Base-by-base conservation (phyloP, 2,113 vertebrate genomes). In the Piaya cayana region DNA sequence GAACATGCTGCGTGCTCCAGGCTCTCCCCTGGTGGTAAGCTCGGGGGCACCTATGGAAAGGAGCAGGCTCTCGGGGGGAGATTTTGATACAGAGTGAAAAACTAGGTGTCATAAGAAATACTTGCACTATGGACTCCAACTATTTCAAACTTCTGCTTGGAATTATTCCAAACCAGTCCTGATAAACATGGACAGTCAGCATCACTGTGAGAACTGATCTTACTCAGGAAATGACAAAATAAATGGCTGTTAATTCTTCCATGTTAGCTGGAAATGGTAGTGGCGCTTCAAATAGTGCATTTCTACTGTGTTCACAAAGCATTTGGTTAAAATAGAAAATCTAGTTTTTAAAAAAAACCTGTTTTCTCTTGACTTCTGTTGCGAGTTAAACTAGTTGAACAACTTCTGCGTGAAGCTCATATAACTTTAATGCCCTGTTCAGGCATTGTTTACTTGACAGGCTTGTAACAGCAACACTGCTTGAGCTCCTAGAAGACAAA, bases 401-500 rank as follows among this genome's bases (percentile, higher is more conserved):
- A 95, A 94, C 96, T 97, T 97, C 55, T 94, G 42, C 69, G 32
- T 50, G 67, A 78, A 93, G 82, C 93, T 98, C 98, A 86, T 98
- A 83, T 98, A 97, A 98, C 98, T 98, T 98, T 94, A 98, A 98
- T 98, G 97, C 98, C 98, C 97, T 63, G 69, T 96, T 97, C 97
- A 93, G 96, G 93, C 96, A 81, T 86, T 96, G 97, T 98, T 98
- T 98, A 97, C 90, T 93, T 92, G 96, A 94, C 96, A 92, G 82
- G 45, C 97, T 81, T 97, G 97, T 96, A 98, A 94, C 96, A 96
- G 98, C 97, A 97, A 96, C 90, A 90, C 97, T 97, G 96, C 96
- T 95, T 96, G 96, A 92, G 97, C 98, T 99, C 98, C 98, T 99
- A 98, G 98, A 98, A 98, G 98, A 98, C 98, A 98, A 98, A 98